These are phyloP conservation scores for Scopus umbretta DNA, from an alignment of 2,113 vertebrate genomes.

Conservation along the genomic window DNA sequence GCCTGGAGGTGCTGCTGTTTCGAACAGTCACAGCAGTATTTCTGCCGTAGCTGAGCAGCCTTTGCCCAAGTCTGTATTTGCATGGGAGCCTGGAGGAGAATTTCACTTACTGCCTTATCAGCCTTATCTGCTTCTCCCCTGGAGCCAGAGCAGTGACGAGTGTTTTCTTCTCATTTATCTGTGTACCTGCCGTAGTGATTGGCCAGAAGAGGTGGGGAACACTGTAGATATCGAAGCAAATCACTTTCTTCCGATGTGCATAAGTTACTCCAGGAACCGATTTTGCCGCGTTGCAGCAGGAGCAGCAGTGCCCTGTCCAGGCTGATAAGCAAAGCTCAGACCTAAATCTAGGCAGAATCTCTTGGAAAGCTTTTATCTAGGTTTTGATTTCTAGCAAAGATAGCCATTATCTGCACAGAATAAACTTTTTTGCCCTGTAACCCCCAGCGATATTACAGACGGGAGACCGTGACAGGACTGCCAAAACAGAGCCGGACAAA, in stretches of 20 bases:
- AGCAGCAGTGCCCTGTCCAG: neutral
- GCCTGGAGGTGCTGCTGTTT: neutral
- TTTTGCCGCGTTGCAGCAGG: neutral
- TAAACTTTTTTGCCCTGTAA: neutral
- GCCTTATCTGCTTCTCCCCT: slow-evolving; percentile 24
- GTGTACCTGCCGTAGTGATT: neutral
- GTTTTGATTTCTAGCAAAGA: neutral
- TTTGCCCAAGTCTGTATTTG: neutral
- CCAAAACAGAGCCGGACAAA: neutral
- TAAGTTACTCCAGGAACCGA: neutral
- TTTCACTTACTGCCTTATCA: slow-evolving; percentile 53
- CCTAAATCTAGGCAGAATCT: neutral
- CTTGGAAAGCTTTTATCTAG: neutral
- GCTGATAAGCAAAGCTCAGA: neutral
- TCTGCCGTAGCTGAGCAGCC: neutral
- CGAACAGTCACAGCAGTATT: neutral
- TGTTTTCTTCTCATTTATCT: slow-evolving; percentile 42
- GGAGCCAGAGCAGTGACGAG: neutral
- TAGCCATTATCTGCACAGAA: neutral
- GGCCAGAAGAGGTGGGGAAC: neutral
- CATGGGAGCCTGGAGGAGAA: neutral
- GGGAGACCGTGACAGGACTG: neutral
- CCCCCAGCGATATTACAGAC: neutral
- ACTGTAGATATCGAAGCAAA: slow-evolving; percentile 18
- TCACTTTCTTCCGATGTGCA: neutral